Percentiles rank a stretch among this genome's conserved stretches.
These are phyloP conservation scores for Hydropsyche tenuis DNA, from an alignment of 1,140 invertebrate genomes.

Conservation along the genomic window DNA sequence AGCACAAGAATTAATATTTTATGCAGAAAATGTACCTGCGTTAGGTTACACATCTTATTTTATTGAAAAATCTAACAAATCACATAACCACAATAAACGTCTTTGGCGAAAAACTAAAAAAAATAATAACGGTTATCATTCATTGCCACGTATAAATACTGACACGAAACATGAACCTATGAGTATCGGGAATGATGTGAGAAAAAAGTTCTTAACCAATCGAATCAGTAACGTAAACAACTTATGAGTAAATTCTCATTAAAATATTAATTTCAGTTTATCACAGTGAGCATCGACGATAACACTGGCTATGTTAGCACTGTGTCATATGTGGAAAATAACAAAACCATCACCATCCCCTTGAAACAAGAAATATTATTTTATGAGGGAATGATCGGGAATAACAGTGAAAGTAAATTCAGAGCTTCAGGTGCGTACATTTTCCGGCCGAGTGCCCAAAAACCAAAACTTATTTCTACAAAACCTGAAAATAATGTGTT, in stretches of 20 bases:
- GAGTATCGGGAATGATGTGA: constrained; percentile 14
- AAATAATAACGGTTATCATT: no score
- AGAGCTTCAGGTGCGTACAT: constrained; percentile 86
- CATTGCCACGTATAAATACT: background rate
- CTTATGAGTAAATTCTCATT: no score
- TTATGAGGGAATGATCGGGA: constrained; percentile 72
- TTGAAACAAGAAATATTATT: constrained; percentile 77
- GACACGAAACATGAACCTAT: background rate
- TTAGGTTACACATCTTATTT: constrained; percentile 72
- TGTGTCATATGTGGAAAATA: constrained; percentile 60
- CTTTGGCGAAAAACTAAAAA: no score
- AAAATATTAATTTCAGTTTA: background rate
- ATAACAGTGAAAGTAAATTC: constrained; percentile 62
- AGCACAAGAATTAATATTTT: constrained; percentile 71
- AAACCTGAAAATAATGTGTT: constrained; percentile 47
- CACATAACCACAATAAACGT: no score
- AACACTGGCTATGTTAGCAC: constrained; percentile 38
- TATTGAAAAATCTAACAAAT: constrained; percentile 52
- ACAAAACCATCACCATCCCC: constrained; percentile 52
- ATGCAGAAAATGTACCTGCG: constrained; percentile 68
- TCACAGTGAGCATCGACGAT: constrained; percentile 5
- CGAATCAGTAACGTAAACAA: no score
- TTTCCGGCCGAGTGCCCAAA: constrained; percentile 72
- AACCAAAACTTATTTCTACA: constrained; percentile 48
- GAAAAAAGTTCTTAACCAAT: background rate